Evolutionary conservation across 2,797 vertebrate genomes (phyloP), one percentile per base, ranked within the genome.

Genomic region (Sebastes nivosus): DNA sequence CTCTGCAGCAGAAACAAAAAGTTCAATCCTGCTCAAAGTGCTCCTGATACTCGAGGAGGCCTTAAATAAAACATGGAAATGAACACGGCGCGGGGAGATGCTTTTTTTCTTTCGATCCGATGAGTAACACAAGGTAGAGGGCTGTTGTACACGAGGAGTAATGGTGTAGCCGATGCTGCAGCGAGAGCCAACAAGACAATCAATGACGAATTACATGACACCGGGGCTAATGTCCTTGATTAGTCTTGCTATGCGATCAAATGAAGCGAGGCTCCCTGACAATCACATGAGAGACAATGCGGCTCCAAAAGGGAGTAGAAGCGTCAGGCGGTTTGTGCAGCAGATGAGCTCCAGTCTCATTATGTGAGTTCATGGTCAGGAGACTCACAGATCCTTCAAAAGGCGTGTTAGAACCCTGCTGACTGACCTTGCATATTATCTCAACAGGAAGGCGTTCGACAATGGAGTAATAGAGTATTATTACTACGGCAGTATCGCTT

Each of bases 41-140:
- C 81, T 77, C n/a, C 76, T 59, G 92, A 90, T 87, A 87, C 83
- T 75, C 7, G 14, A 87, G 87, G 71, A 88, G 80, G 76, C 80
- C 87, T 89, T 92, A 81, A 94, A 94, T 93, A 93, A 94, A 93
- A 93, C 88, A 94, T 90, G 90, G 92, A 90, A 83, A 90, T 82
- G 90, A 85, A 92, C 89, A 84, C 58, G 59, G 36, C 4, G 79
- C 20, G 5, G 61, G 46, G 78, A 68, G 67, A 9, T 71, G 83
- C 36, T 14, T 38, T 38, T 61, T 73, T 86, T 87, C 55, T 79
- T 85, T 89, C 85, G 82, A 93, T 90, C 87, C 50, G 32, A 18
- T 42, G 77, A 50, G 85, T 10, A 78, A 81, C 84, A 87, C 85
- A 11, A 82, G 86, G 81, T 72, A 69, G 64, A 36, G 68, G 68